phyloP scores from a whole-genome alignment of 1,140 invertebrate species.

The Metaphire vulgaris region DNA sequence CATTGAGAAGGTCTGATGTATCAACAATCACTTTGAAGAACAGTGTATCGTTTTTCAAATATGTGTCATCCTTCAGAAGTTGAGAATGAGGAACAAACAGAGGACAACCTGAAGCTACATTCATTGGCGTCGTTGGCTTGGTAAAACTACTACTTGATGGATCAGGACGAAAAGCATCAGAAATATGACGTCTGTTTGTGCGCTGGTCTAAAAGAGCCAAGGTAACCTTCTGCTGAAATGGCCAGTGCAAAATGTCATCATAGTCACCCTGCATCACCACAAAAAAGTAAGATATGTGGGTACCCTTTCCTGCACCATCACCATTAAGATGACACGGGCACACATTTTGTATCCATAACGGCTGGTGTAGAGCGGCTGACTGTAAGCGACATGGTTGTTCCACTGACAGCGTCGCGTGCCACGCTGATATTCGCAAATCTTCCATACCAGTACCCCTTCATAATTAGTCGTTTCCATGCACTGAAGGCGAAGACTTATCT shows the following conservation, averaged over 20 bases:
- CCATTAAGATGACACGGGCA: conserved; percentile 45
- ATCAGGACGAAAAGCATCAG: conserved; percentile 38
- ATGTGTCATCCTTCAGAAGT: conserved; percentile 30
- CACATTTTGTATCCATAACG: conserved; percentile 49
- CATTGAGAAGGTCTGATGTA: conserved; percentile 2
- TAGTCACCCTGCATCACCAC: conserved; percentile 42
- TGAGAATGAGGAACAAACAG: conserved; percentile 32
- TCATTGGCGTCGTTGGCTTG: conserved; percentile 35
- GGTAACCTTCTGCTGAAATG: conserved; percentile 48
- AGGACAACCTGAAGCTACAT: conserved; percentile 28
- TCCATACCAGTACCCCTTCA: conserved; percentile 43
- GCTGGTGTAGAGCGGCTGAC: conserved; percentile 46
- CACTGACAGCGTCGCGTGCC: conserved; percentile 38
- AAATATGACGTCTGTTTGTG: conserved; percentile 17
- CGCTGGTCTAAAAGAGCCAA: conserved; percentile 36
- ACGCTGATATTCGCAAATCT: conserved; percentile 37
- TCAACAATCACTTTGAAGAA: conserved; percentile 37
- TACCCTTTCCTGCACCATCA: conserved; percentile 45
- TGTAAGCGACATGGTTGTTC: conserved; percentile 41
- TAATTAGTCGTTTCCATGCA: conserved; percentile 39
- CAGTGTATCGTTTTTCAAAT: conserved; percentile 37
- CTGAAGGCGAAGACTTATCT: conserved; percentile 29
- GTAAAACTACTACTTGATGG: conserved; percentile 37
- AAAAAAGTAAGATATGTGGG: conserved; percentile 46
- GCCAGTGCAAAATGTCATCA: conserved; percentile 39